Conservation (phyloP, 2,113 vertebrate genomes). For the Neopipo cinnamomea region DNA sequence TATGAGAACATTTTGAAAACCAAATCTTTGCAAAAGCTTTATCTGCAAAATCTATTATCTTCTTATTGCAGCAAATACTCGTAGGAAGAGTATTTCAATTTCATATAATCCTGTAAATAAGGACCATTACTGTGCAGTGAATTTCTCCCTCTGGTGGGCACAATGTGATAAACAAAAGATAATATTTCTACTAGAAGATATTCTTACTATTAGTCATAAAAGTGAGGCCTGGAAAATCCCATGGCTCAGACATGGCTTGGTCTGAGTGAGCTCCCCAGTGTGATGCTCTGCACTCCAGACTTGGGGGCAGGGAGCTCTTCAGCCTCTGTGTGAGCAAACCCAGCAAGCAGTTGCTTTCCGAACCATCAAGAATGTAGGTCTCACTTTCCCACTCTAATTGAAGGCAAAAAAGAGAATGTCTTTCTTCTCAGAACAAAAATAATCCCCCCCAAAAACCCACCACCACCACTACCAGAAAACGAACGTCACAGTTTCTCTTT, state of each 20-base stretch:
- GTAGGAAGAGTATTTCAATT: not conserved
- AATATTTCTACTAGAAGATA: not conserved
- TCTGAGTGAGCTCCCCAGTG: not conserved
- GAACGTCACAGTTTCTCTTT: not conserved
- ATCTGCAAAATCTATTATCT: not conserved
- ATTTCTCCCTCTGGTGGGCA: constrained; percentile 39
- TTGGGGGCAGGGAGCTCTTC: not conserved
- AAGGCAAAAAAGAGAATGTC: not conserved
- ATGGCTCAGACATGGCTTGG: not conserved
- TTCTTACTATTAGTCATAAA: not conserved
- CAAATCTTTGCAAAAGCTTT: not conserved
- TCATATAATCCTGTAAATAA: not conserved
- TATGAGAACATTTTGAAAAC: not conserved
- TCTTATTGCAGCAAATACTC: not conserved
- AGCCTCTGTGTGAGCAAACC: not conserved
- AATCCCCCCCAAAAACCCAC: no score
- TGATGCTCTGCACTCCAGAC: fast-evolving
- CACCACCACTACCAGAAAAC: not conserved
- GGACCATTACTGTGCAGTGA: not conserved
- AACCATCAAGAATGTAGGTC: fast-evolving
- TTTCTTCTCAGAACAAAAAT: not conserved
- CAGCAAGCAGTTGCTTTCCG: not conserved
- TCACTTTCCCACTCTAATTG: not conserved
- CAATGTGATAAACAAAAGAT: not conserved
- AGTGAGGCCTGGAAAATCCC: not conserved